These are phyloP conservation scores for Drosophila pectinifera DNA, from an alignment of 1,140 invertebrate genomes.

Conservation along the genomic window DNA sequence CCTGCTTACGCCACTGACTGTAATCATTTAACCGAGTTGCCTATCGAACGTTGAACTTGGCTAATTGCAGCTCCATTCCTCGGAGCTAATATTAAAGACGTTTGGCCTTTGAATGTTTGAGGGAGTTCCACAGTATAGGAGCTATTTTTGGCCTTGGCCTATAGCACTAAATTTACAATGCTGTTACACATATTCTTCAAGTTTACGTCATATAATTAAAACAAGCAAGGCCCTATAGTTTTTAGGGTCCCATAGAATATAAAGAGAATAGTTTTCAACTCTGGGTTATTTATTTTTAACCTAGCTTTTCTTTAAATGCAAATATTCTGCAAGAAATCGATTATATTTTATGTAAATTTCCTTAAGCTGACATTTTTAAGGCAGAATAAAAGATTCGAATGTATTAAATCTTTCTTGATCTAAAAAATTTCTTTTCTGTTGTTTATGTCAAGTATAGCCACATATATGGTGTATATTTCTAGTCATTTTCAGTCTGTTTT, in stretches of 20 bases:
- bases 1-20: not conserved
- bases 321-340: no score
- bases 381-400: not conserved
- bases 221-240: no score
- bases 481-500: not conserved
- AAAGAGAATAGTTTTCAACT: no score
- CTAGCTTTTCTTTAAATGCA: no score
- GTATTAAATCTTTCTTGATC: not conserved
- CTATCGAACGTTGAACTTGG: slow-evolving; percentile 72
- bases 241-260: no score
- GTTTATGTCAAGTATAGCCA: no score
- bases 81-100: not conserved
- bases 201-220: not conserved
- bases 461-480: no score
- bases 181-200: not conserved
- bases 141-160: not conserved
- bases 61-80: slow-evolving; percentile 11
- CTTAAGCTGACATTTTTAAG: no score
- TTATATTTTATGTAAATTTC: no score
- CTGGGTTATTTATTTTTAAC: no score
- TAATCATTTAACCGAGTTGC: slow-evolving; percentile 32
- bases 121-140: not conserved
- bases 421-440: not conserved
- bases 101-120: not conserved
- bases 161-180: not conserved